phyloP scores from a whole-genome alignment of 2,888 invertebrate species.

The Epicampocera succincta region DNA sequence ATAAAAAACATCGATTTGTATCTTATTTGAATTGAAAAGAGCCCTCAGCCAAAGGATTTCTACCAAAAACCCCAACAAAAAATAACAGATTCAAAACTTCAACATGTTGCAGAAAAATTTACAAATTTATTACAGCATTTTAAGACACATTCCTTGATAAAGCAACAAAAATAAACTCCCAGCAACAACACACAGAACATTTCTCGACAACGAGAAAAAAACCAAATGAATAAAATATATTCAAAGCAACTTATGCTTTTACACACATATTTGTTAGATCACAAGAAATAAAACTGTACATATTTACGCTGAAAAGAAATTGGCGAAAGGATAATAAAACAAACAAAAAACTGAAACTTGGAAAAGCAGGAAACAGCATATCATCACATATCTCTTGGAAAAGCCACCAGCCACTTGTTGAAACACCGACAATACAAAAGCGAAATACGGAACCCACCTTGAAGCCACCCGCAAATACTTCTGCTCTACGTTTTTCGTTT shows the following conservation, averaged over 20 bases:
- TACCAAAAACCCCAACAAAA: slow-evolving; percentile 42
- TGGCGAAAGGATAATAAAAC: background rate
- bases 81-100: slow-evolving; percentile 23
- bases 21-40: background rate
- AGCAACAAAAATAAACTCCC: slow-evolving; percentile 23
- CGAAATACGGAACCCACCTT: slow-evolving; percentile 33
- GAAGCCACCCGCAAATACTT: background rate
- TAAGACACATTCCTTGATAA: slow-evolving; percentile 67
- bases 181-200: background rate
- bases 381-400: slow-evolving; percentile 53
- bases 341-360: slow-evolving; percentile 15
- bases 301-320: slow-evolving; percentile 10
- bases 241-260: background rate
- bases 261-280: background rate
- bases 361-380: slow-evolving; percentile 47
- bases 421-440: slow-evolving; percentile 22
- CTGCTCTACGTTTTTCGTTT: background rate
- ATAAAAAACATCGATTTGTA: too few species aligned
- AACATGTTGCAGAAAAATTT: slow-evolving; percentile 61
- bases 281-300: slow-evolving; percentile 9
- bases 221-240: slow-evolving; percentile 35
- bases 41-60: slow-evolving; percentile 12
- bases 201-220: slow-evolving; percentile 12
- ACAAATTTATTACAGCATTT: slow-evolving; percentile 66
- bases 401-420: slow-evolving; percentile 54